Evolutionary conservation across 2,888 invertebrate genomes (phyloP).

Genomic region (Morinoia aosen): DNA sequence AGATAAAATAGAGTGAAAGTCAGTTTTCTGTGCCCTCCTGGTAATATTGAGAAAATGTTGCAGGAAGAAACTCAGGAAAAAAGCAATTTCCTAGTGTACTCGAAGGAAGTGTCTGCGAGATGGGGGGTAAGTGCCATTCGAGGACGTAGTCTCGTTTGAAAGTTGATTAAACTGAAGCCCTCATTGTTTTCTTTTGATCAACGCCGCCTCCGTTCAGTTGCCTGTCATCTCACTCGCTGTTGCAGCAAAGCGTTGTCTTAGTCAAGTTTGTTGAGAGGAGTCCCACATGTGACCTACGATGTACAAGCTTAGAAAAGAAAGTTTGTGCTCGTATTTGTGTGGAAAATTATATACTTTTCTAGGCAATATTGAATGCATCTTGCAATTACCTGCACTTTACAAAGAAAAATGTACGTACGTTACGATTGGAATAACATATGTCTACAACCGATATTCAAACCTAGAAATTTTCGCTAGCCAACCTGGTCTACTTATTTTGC

Average conservation of each 20-base stretch:
- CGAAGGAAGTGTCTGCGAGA: background rate
- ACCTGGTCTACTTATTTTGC: background rate
- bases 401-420: background rate
- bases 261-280: background rate
- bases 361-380: background rate
- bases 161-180: background rate
- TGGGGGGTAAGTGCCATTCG: background rate
- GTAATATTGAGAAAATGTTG: background rate
- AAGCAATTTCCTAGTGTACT: background rate
- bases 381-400: too few species aligned
- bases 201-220: background rate
- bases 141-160: background rate
- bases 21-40: background rate
- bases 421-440: background rate
- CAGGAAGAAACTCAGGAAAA: background rate
- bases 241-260: background rate
- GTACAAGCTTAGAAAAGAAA: background rate
- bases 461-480: background rate
- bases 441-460: background rate
- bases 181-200: background rate
- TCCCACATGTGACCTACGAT: background rate
- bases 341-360: background rate
- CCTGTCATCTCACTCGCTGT: background rate
- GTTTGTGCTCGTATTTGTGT: background rate
- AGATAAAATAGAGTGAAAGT: background rate